Base-by-base conservation (phyloP, 2,888 invertebrate species). In the Amaurobius ferox region DNA sequence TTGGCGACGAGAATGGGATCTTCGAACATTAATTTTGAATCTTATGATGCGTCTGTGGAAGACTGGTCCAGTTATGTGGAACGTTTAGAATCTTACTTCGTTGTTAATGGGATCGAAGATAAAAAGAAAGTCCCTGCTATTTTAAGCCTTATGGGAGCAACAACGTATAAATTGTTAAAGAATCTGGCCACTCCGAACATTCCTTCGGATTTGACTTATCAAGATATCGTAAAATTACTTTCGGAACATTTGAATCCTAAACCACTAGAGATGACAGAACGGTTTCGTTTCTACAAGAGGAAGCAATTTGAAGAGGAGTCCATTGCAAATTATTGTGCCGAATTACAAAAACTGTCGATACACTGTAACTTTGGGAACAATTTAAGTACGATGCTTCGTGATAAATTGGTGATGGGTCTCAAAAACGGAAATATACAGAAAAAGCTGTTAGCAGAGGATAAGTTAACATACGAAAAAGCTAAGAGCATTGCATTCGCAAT, bases 211-310 rank as follows among this genome's bases (percentile, higher is more conserved):
- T 70, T 70, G 44, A 70, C 70, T 70, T 40, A 70, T 70, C 70
- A 70, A 70, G 70, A 70, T 70, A 70, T 70, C 70, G 70, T 70
- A 70, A 40, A 70, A 70, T 70, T 70, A 70, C 70, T 70, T 70
- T 70, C 70, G 40, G 72, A 72, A 72, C 72, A 72, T 72, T 72
- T 72, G 72, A 72, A 72, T 72, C 72, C 72, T 72, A 72, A 72
- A 55, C 72, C 72, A 72, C 61, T 72, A 61, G 72, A 72, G 72
- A 72, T 72, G 61, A 72, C 61, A 72, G 72, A 72, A 72, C 74
- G 74, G 74, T 74, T 74, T 74, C 74, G 74, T 74, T 74, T 74
- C 74, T 74, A 74, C 74, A 74, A 74, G 74, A 74, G 74, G 74
- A 74, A 74, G 74, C 74, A 74, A 74, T 74, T 74, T 74, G 74